phyloP scores from a whole-genome alignment of 1,140 invertebrate genomes.

The Adoxophyes honmai region DNA sequence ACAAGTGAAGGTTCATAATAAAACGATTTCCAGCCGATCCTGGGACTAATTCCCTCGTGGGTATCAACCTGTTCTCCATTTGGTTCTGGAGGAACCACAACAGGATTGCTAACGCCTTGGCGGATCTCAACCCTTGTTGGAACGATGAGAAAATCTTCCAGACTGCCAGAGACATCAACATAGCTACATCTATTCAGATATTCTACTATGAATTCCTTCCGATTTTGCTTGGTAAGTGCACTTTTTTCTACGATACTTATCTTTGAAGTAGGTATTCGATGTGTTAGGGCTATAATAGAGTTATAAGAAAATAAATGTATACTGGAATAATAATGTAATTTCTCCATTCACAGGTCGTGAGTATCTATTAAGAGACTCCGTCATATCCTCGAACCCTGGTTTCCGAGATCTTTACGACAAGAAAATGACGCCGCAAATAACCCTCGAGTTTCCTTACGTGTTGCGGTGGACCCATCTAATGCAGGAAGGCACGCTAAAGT shows the following conservation, averaged over 20 bases:
- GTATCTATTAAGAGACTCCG: neutral
- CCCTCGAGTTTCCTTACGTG: neutral
- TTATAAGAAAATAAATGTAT: no score
- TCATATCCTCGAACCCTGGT: neutral
- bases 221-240: conserved; percentile 73
- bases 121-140: conserved; percentile 81
- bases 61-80: conserved; percentile 36
- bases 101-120: conserved; percentile 78
- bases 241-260: no score
- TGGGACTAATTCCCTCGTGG: conserved; percentile 8
- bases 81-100: conserved; percentile 84
- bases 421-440: neutral
- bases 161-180: conserved; percentile 80
- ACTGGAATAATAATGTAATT: no score
- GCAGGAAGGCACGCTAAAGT: neutral
- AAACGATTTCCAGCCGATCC: neutral
- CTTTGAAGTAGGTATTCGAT: no score
- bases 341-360: neutral
- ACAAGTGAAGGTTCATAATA: no score
- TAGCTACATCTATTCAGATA: conserved; percentile 80
- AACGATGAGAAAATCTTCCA: conserved; percentile 81
- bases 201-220: conserved; percentile 81
- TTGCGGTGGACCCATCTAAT: neutral
- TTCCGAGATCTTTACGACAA: neutral
- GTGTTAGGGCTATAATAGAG: no score